Evolutionary conservation across 2,797 vertebrate species (phyloP), one percentile per base, ranked within the genome.

Genomic region (Ceyx erithaca): DNA sequence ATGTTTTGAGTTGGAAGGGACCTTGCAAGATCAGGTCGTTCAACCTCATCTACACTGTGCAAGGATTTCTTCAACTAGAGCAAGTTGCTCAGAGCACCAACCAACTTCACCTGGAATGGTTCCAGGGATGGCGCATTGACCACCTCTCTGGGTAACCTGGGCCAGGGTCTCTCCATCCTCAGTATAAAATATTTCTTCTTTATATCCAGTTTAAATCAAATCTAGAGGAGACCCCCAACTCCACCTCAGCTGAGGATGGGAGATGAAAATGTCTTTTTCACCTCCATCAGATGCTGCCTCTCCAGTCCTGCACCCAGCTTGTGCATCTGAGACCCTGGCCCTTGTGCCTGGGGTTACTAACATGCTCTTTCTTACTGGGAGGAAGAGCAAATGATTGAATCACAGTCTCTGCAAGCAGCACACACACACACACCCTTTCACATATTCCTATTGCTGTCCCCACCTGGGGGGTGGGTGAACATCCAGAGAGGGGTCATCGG

Each of bases 401-500:
- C 51, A 30, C 51, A 30, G 51, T 30, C 51, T 52, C 49, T 51
- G 31, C 10, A 43, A 25, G 21, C 45, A 48, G 8, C 5, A 12
- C 8, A 51, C 48, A 49, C 48, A 49, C 49, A 51, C 49, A 28
- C 49, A 6, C 25, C 25, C 25, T 19, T n/a, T 57, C 10, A 0
- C 13, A 23, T 76, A 28, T 66, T 49, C 81, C 46, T 25, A 5
- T 57, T 21, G 18, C 31, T 4, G 2, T 70, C 33, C 71, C 69
- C 12, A 20, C 14, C 26, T 12, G 4, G 51, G 51, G 66, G 37
- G 8, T 25, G 68, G 1, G 0, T 45, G 59, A 59, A 7, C 45
- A 70, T 71, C 61, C 84, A 68, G 71, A 37, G 46, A 35, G 82
- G 73, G 94, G 93, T 89, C 94, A 94, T 49, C 1, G 33, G 86